Base-by-base conservation (phyloP, 2,797 vertebrate species). In the Periparus ater region DNA sequence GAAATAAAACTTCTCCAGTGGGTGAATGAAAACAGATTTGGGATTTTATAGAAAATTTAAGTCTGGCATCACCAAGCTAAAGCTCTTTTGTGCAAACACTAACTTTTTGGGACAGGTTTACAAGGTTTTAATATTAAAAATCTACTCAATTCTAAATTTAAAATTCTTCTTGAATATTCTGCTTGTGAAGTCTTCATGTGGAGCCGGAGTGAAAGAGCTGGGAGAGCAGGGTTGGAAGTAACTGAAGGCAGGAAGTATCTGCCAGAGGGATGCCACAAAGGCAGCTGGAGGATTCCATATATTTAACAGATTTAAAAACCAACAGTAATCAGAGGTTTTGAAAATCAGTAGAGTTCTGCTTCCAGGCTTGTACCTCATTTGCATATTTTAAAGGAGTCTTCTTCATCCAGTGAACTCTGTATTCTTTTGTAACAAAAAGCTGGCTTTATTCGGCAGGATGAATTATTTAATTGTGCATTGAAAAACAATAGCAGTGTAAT, bases 381-480 rank as follows among this genome's bases (percentile, higher is more conserved):
- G 21, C 65, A 61, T 88, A 6, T 68, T 80, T 77, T 67, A n/a
- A 73, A 58, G 70, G 55, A 48, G 22, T 62, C 65, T 91, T 10
- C 54, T 91, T 48, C n/a, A 42, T 61, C 68, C 57, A 76, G 50
- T 63, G 40, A 63, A 7, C 15, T 60, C 36, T 44, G 1, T 57
- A 26, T 61, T 54, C 5, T 77, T 66, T 67, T 58, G 22, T 40
- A 30, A 36, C n/a, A 36, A 48, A 79, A 65, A 55, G 11, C 61
- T 44, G 21, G 7, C 42, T 88, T 88, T 83, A 29, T 85, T 92
- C 67, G 74, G 54, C 50, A 93, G 77, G 62, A 66, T 89, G 40
- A 80, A 65, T 92, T 61, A 80, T 68, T 95, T 93, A 83, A 91
- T 93, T 83, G 38, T 30, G 48, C 65, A 7, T 16, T 73, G 85